phyloP scores from a whole-genome alignment of 1,140 invertebrate genomes.

The Tetramorium parvispinum region DNA sequence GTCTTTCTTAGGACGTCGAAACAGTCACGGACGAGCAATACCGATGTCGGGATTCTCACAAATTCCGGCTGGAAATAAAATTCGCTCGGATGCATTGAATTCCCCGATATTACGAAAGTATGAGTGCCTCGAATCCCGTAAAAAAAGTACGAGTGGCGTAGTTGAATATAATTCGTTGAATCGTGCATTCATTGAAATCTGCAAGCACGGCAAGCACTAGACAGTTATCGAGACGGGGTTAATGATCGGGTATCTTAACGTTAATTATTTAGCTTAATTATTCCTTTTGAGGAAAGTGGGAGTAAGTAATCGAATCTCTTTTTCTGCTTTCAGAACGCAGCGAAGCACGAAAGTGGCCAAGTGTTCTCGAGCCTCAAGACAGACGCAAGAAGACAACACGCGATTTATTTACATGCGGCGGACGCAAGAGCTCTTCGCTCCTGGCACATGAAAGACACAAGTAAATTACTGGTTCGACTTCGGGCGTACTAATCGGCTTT shows the following conservation, averaged over 20 bases:
- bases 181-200: background rate
- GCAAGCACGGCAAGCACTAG: background rate
- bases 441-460: conserved; percentile 11
- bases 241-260: background rate
- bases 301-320: conserved; percentile 48
- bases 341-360: conserved; percentile 20
- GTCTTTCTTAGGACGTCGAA: conserved; percentile 64
- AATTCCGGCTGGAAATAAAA: conserved; percentile 53
- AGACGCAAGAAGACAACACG: conserved; percentile 37
- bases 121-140: background rate
- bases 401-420: conserved; percentile 59
- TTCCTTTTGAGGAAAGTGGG: conserved; percentile 16
- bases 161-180: conserved; percentile 6
- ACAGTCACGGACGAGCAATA: conserved; percentile 48
- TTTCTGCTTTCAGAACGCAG: conserved; percentile 43
- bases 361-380: conserved; percentile 14
- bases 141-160: background rate
- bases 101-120: conserved; percentile 9
- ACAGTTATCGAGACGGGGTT: background rate
- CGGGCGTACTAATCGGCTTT: conserved; percentile 62
- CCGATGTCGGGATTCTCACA: conserved; percentile 50
- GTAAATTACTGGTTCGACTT: conserved; percentile 62
- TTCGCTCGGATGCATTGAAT: conserved; percentile 50
- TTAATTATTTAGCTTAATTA: background rate
- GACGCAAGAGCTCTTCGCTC: conserved; percentile 18